Evolutionary conservation across 1,140 invertebrate species (phyloP).

Genomic region (Neocloeon triangulifer): DNA sequence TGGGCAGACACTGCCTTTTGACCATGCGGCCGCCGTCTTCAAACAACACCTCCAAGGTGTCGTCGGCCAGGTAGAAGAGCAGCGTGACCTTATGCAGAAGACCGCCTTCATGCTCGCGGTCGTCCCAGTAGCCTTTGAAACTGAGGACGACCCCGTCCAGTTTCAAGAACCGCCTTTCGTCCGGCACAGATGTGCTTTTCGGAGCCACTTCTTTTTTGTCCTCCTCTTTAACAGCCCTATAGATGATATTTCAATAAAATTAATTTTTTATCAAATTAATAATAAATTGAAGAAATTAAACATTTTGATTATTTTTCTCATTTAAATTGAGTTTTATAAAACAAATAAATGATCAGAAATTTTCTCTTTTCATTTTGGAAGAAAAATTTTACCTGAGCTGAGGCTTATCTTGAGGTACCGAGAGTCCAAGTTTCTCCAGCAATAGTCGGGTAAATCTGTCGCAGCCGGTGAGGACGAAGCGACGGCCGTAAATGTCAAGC

Average conservation of each 20-base stretch:
- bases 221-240: no score
- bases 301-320: no score
- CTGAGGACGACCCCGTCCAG: conserved; percentile 53
- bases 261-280: no score
- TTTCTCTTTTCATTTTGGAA: neutral
- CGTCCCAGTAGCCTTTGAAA: conserved; percentile 81
- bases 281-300: no score
- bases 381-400: conserved; percentile 6
- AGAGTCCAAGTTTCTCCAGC: conserved; percentile 58
- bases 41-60: conserved; percentile 77
- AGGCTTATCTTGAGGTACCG: conserved; percentile 27
- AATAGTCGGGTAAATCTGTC: conserved; percentile 70
- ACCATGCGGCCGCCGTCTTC: conserved; percentile 45
- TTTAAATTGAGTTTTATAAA: no score
- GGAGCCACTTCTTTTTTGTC: no score
- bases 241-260: no score
- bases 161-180: conserved; percentile 52
- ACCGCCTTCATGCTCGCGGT: conserved; percentile 45
- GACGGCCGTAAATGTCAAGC: conserved; percentile 47
- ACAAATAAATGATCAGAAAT: no score
- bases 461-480: conserved; percentile 60
- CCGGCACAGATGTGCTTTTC: no score
- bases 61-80: conserved; percentile 66
- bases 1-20: conserved; percentile 51
- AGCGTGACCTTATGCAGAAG: conserved; percentile 49